Conservation (phyloP, 2,888 invertebrate species). For the Limnephilus auricula region DNA sequence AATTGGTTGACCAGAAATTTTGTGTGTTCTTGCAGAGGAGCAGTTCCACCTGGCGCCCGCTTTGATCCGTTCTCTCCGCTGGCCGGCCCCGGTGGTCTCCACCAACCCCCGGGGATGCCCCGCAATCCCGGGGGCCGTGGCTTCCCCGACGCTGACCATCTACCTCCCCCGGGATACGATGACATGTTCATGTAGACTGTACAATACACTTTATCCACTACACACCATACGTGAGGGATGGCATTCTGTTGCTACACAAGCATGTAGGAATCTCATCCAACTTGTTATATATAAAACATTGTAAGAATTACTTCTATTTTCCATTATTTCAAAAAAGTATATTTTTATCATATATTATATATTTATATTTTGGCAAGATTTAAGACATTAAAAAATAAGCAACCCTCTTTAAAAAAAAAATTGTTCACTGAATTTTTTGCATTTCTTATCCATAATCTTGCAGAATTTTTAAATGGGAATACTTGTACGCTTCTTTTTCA, state of each 20-base stretch:
- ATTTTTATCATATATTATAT: neutral
- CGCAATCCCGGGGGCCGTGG: constrained; percentile 68
- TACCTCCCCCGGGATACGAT: constrained; percentile 86
- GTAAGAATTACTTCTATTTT: neutral
- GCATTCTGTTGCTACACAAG: neutral
- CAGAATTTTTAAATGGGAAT: neutral
- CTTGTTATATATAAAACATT: neutral
- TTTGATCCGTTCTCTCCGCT: constrained; percentile 91
- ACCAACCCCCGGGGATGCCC: constrained; percentile 65
- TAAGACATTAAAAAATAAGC: neutral
- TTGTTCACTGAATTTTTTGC: neutral
- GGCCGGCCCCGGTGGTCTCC: constrained; percentile 57
- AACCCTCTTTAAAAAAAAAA: neutral
- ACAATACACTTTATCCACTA: neutral
- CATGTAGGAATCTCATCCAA: neutral
- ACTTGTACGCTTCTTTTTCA: neutral
- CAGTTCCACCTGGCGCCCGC: constrained; percentile 86
- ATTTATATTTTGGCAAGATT: neutral
- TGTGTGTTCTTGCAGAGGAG: constrained; percentile 73
- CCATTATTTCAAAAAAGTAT: neutral
- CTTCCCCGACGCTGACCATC: constrained; percentile 84
- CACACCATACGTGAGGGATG: neutral
- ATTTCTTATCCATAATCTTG: neutral
- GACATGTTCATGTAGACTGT: constrained; percentile 84
- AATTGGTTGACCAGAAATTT: neutral